Percentiles rank a stretch among this genome's conserved stretches.
phyloP scores from a whole-genome alignment of 2,113 vertebrate genomes.

The Otis tarda region DNA sequence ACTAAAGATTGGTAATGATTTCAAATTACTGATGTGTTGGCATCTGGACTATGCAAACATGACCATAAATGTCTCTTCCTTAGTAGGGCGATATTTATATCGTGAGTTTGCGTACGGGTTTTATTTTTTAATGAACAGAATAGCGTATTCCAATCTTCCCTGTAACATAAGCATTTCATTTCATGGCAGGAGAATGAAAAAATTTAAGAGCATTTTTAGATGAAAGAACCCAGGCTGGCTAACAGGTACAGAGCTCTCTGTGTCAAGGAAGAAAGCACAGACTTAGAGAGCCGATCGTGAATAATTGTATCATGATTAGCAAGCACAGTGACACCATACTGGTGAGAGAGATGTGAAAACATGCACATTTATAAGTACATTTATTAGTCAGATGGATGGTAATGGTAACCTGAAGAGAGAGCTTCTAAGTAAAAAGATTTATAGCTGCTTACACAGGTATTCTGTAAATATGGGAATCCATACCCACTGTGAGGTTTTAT shows the following conservation, averaged over 20 bases:
- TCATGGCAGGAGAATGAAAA: background rate
- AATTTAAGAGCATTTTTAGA: background rate
- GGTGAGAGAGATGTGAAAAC: conserved; percentile 15
- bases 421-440: conserved; percentile 6
- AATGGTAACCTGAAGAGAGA: background rate
- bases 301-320: conserved; percentile 9
- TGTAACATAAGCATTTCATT: background rate
- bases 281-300: background rate
- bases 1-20: conserved; percentile 74
- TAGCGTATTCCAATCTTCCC: background rate
- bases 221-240: background rate
- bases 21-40: conserved; percentile 63
- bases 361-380: background rate
- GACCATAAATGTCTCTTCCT: conserved; percentile 52
- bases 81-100: conserved; percentile 49
- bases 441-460: background rate
- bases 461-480: conserved; percentile 26
- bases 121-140: conserved; percentile 13
- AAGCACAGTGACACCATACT: background rate
- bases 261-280: background rate
- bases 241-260: background rate
- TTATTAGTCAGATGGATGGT: conserved; percentile 30
- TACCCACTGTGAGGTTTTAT: conserved; percentile 23
- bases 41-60: conserved; percentile 35
- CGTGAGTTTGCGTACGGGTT: background rate